These are phyloP conservation scores for Betta splendens DNA, from an alignment of 2,797 vertebrate species.

Conservation along the genomic window DNA sequence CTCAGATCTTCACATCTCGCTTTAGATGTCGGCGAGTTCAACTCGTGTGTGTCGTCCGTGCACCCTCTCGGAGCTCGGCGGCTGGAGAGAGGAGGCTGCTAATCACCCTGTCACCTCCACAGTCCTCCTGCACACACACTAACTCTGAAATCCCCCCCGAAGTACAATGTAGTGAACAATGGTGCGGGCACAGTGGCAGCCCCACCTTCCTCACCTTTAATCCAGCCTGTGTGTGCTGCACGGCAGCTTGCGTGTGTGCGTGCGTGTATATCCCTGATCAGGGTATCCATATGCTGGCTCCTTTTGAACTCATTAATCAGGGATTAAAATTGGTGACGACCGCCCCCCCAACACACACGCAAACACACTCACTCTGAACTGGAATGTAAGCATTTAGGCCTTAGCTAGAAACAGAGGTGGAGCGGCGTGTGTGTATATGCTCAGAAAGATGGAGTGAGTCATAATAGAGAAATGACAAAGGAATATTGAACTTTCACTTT, in stretches of 20 bases:
- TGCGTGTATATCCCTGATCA: conserved; percentile 38
- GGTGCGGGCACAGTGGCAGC: conserved; percentile 61
- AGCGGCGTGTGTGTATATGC: conserved; percentile 29
- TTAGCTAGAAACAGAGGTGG: conserved; percentile 53
- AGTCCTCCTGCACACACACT: conserved; percentile 52
- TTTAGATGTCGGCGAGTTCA: conserved; percentile 24
- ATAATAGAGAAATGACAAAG: conserved; percentile 22
- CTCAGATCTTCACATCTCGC: conserved; percentile 39
- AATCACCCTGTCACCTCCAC: conserved; percentile 54
- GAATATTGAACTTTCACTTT: neutral
- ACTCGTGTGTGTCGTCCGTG: neutral
- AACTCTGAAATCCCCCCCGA: conserved; percentile 55
- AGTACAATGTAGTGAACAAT: conserved; percentile 72
- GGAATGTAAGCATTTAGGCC: conserved; percentile 35
- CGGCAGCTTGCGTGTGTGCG: conserved; percentile 28
- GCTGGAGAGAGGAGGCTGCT: conserved; percentile 51
- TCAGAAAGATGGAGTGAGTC: conserved; percentile 8
- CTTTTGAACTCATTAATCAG: conserved; percentile 76
- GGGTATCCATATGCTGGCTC: conserved; percentile 69
- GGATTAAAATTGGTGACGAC: conserved; percentile 43
- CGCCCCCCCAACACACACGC: conserved; percentile 7
- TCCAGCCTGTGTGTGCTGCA: conserved; percentile 51
- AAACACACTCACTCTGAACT: conserved; percentile 56
- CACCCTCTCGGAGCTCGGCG: conserved; percentile 8
- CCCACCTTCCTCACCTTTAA: conserved; percentile 70